Evolutionary conservation across 1,140 invertebrate species (phyloP).

Genomic region (Halyomorpha halys): DNA sequence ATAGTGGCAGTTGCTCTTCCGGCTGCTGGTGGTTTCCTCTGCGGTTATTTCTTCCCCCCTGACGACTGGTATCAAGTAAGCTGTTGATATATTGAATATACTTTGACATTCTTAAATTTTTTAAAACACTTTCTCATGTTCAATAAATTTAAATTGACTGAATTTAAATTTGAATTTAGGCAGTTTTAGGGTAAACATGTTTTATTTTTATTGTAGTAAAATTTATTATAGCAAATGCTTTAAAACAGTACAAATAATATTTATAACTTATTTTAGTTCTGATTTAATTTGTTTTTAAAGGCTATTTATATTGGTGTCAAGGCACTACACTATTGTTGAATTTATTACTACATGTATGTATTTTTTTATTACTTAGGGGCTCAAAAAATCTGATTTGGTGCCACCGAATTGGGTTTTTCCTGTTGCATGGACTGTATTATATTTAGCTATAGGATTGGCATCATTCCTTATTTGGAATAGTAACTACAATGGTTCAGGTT

Average conservation of each 20-base stretch:
- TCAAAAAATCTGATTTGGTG: conserved; percentile 66
- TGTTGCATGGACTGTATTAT: conserved; percentile 69
- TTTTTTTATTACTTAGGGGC: conserved; percentile 36
- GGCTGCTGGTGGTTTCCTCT: background rate
- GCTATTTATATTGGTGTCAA: background rate
- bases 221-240: no score
- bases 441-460: conserved; percentile 73
- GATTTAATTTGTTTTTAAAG: background rate
- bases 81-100: no score
- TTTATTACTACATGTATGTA: background rate
- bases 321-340: no score
- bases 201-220: conserved; percentile 38
- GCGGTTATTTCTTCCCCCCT: conserved; percentile 25
- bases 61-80: no score
- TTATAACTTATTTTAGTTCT: conserved; percentile 33
- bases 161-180: no score
- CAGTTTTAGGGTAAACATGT: conserved; percentile 47
- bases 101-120: no score
- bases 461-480: conserved; percentile 73
- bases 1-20: background rate
- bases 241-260: conserved; percentile 48
- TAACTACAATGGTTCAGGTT: conserved; percentile 44
- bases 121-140: no score
- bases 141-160: no score
- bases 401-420: conserved; percentile 74